Percentiles rank a stretch among this genome's conserved stretches.
Evolutionary conservation across 2,888 invertebrate genomes (phyloP).

Genomic region (Papilio protenor): DNA sequence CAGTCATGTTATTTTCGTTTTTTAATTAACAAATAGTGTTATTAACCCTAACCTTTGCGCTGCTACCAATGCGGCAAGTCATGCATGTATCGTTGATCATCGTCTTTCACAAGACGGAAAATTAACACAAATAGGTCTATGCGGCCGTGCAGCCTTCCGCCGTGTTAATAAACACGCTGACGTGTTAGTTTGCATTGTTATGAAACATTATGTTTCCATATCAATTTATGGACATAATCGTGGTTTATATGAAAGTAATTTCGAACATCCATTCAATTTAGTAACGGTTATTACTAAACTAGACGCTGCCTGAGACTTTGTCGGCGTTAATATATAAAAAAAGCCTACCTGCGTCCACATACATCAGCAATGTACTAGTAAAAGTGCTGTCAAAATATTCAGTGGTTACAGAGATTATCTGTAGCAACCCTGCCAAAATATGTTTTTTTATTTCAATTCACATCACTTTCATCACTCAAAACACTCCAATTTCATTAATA

Average conservation of each 20-base stretch:
- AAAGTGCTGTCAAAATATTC: no score
- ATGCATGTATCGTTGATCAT: constrained; percentile 28
- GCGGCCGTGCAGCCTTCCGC: constrained; percentile 29
- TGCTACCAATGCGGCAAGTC: constrained; percentile 25
- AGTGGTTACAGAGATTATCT: no score
- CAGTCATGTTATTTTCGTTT: not conserved
- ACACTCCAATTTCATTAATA: no score
- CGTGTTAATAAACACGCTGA: constrained; percentile 26
- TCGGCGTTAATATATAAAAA: no score
- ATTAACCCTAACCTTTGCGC: not conserved
- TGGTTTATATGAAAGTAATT: constrained; percentile 2
- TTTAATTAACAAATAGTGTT: not conserved
- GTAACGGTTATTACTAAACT: not conserved
- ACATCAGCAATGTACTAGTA: no score
- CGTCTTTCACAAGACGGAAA: constrained; percentile 19
- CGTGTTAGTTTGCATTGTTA: constrained; percentile 16
- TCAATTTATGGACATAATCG: constrained; percentile 10
- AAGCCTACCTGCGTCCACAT: no score
- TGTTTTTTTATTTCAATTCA: no score
- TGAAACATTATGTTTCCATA: not conserved
- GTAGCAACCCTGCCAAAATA: no score
- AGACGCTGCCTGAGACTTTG: no score
- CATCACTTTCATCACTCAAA: no score
- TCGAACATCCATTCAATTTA: not conserved
- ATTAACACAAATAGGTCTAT: constrained; percentile 24